Conservation (phyloP, 1,140 invertebrate genomes). For the Aradophagus sp. region DNA sequence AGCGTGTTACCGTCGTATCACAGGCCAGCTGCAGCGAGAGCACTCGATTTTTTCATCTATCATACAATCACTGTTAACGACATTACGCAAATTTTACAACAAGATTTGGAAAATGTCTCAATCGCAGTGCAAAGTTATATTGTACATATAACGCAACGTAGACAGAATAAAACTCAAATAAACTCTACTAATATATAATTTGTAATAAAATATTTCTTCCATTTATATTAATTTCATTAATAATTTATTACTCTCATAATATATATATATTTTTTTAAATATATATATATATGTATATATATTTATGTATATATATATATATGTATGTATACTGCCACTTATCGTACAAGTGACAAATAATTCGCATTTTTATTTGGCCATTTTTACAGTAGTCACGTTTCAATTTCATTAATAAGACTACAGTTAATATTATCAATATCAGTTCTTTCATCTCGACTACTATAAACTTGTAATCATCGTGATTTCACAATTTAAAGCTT, state of each 20-base stretch:
- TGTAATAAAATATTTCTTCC: constrained; percentile 74
- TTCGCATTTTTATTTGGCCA: constrained; percentile 75
- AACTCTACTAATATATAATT: constrained; percentile 74
- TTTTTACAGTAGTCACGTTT: constrained; percentile 74
- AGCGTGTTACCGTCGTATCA: constrained; percentile 63
- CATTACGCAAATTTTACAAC: constrained; percentile 57
- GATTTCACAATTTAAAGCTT: constrained; percentile 75
- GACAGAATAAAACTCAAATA: constrained; percentile 70
- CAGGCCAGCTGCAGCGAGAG: constrained; percentile 62
- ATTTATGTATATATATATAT: constrained; percentile 58
- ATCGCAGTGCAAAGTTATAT: constrained; percentile 58
- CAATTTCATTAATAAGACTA: constrained; percentile 61
- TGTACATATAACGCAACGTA: constrained; percentile 59
- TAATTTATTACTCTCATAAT: constrained; percentile 76
- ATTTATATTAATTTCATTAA: constrained; percentile 76
- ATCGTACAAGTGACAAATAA: constrained; percentile 67
- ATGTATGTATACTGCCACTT: constrained; percentile 57
- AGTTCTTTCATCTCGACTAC: constrained; percentile 66
- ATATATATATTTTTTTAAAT: constrained; percentile 60
- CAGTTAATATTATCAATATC: constrained; percentile 65
- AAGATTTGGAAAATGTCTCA: constrained; percentile 57
- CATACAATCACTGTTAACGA: constrained; percentile 56
- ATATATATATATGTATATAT: constrained; percentile 44
- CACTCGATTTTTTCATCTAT: constrained; percentile 51
- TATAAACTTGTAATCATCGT: constrained; percentile 66